Evolutionary conservation across 2,113 vertebrate species (phyloP).

Genomic region (Lucifuga dentata): DNA sequence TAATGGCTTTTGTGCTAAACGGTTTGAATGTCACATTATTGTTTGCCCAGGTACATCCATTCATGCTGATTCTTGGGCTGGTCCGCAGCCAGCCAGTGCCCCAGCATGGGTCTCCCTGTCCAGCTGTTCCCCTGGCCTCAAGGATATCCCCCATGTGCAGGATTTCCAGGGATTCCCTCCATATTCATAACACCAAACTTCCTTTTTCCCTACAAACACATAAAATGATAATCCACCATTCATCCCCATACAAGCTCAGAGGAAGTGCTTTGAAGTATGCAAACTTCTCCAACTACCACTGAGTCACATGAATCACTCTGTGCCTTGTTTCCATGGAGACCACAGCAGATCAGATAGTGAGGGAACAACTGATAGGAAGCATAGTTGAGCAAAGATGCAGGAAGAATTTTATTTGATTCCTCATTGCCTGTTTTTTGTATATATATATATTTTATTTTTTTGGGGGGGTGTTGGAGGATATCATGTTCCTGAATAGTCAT

Average conservation of each 20-base stretch:
- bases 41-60: conserved; percentile 41
- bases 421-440: not conserved
- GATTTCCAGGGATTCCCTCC: conserved; percentile 61
- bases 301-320: conserved; percentile 43
- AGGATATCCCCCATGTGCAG: conserved; percentile 44
- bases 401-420: conserved; percentile 26
- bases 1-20: conserved; percentile 10
- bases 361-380: not conserved
- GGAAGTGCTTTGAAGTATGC: conserved; percentile 35
- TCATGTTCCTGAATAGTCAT: not conserved
- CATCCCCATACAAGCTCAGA: conserved; percentile 31
- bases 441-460: conserved; percentile 12
- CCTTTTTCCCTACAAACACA: conserved; percentile 23
- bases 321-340: conserved; percentile 71
- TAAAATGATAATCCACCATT: conserved; percentile 28
- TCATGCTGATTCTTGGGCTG: conserved; percentile 31
- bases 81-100: conserved; percentile 12
- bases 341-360: conserved; percentile 33
- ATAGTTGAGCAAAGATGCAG: conserved; percentile 27
- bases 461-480: conserved; percentile 4
- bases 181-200: conserved; percentile 31
- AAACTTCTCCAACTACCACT: conserved; percentile 37
- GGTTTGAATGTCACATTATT: conserved; percentile 21
- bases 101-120: conserved; percentile 7
- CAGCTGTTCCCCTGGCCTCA: conserved; percentile 12